phyloP scores from a whole-genome alignment of 2,113 vertebrate species.

The Ascaphus truei region DNA sequence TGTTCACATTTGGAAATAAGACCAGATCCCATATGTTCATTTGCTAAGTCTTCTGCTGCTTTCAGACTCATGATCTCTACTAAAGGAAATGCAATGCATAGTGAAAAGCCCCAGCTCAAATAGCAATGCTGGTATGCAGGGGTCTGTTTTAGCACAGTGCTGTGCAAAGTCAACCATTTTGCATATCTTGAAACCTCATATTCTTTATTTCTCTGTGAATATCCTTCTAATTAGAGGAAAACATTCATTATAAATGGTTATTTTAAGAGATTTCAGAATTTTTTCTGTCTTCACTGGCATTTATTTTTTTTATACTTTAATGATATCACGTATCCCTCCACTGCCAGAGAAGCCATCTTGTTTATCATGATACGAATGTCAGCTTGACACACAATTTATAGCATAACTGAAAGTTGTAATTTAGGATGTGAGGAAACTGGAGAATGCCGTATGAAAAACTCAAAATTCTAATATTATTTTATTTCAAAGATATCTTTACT shows the following conservation, averaged over 20 bases:
- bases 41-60: background rate
- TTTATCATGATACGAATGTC: too few relatives aligned
- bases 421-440: too few relatives aligned
- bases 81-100: background rate
- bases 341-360: too few relatives aligned
- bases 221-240: too few relatives aligned
- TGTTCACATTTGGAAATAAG: background rate
- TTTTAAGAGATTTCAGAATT: background rate
- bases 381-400: too few relatives aligned
- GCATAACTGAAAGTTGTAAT: too few relatives aligned
- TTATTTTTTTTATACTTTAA: too few relatives aligned
- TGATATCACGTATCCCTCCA: too few relatives aligned
- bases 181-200: background rate
- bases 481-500: too few relatives aligned
- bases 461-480: too few relatives aligned
- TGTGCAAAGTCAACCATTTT: background rate
- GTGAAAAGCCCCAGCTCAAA: background rate
- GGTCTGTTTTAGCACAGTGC: background rate
- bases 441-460: too few relatives aligned
- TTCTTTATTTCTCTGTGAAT: background rate
- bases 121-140: slow-evolving; percentile 1
- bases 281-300: background rate
- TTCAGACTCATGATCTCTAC: background rate
- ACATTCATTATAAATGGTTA: too few relatives aligned
- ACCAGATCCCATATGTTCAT: background rate